A percentile compares a stretch with the other conserved stretches of the same genome.
Evolutionary conservation across 2,888 invertebrate genomes (phyloP).

Genomic region (Ennomos erosarius): DNA sequence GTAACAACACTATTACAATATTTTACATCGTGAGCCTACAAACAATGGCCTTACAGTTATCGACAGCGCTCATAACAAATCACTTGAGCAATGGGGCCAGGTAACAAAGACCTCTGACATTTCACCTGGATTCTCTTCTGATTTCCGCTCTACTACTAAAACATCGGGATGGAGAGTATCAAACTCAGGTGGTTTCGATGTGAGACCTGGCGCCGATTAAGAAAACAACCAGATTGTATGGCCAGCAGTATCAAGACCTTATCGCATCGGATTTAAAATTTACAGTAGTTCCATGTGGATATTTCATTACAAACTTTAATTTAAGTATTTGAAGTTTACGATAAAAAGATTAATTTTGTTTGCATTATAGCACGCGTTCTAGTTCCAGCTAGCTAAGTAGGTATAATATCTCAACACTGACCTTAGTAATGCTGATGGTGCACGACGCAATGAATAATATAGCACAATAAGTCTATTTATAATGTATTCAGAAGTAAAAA

Average conservation of each 20-base stretch:
- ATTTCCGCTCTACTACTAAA: conserved; percentile 23
- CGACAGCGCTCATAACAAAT: conserved; percentile 69
- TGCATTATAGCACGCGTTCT: conserved; percentile 30
- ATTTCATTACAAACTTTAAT: conserved; percentile 41
- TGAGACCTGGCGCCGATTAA: conserved; percentile 69
- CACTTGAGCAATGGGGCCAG: conserved; percentile 59
- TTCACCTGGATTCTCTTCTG: conserved; percentile 42
- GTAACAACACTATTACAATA: conserved; percentile 59
- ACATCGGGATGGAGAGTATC: conserved; percentile 45
- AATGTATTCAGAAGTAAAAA: no score
- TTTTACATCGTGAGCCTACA: conserved; percentile 62
- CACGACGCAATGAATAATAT: no score
- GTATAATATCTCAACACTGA: conserved; percentile 33
- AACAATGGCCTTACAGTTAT: conserved; percentile 74
- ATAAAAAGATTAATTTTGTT: conserved; percentile 33
- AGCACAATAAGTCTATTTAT: no score
- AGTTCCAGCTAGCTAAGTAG: conserved; percentile 24
- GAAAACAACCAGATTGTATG: conserved; percentile 71
- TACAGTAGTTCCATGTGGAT: conserved; percentile 32
- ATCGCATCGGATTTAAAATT: conserved; percentile 60
- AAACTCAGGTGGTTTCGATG: conserved; percentile 47
- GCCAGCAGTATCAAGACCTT: conserved; percentile 58
- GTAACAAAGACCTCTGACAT: conserved; percentile 51
- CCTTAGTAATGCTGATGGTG: no score
- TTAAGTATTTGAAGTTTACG: conserved; percentile 38